phyloP scores from a whole-genome alignment of 2,113 vertebrate genomes.

The Perognathus longimembris region DNA sequence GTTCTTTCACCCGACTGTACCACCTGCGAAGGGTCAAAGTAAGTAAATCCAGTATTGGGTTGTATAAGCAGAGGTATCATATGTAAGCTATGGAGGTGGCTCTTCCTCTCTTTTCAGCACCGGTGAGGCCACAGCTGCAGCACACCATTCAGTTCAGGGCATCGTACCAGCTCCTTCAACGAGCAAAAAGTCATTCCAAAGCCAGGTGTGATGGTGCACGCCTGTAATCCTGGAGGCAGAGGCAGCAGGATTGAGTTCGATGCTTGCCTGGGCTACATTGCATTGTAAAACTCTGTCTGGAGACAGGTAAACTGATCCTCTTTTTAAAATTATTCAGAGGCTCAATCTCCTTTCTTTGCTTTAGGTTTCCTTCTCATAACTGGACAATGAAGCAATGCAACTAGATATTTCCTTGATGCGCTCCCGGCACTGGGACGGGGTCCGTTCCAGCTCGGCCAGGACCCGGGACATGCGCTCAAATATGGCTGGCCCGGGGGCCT shows the following conservation, averaged over 20 bases:
- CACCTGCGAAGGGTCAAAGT: constrained; percentile 94
- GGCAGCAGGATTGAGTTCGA: not conserved
- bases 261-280: not conserved
- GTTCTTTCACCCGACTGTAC: constrained; percentile 99
- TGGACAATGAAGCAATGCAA: constrained; percentile 55
- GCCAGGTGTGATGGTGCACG: not conserved
- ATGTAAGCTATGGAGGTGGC: constrained; percentile 84
- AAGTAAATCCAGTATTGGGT: constrained; percentile 82
- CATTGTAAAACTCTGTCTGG: constrained; percentile 3
- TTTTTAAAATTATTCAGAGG: constrained; percentile 59
- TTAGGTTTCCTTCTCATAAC: constrained; percentile 61
- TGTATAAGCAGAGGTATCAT: constrained; percentile 82
- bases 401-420: constrained; percentile 92
- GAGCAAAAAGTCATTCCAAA: constrained; percentile 18
- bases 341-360: constrained; percentile 55
- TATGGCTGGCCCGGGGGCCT: constrained; percentile 97
- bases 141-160: constrained; percentile 84
- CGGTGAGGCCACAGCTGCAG: constrained; percentile 83
- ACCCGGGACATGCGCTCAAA: constrained; percentile 98
- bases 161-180: constrained; percentile 79
- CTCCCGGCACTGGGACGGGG: constrained; percentile 97
- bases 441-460: constrained; percentile 95
- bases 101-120: constrained; percentile 83
- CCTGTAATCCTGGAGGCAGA: not conserved
- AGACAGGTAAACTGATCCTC: constrained; percentile 49